Evolutionary conservation across 2,797 vertebrate genomes (phyloP).

Genomic region (Coccyzus lansbergi): DNA sequence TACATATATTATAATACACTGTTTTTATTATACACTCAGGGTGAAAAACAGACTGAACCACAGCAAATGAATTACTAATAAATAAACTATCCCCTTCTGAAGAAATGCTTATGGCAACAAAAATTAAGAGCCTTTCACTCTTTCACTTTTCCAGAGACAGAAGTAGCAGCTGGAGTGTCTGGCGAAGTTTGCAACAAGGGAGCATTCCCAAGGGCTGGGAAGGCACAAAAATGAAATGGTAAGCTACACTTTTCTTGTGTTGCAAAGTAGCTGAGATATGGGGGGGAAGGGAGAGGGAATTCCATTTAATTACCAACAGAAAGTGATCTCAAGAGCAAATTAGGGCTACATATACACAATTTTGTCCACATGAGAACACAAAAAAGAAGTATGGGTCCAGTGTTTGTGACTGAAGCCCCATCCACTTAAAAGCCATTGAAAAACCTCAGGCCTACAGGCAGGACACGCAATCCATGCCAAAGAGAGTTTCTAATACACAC

Average conservation of each 20-base stretch:
- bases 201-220: background rate
- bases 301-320: background rate
- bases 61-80: background rate
- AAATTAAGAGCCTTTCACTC: background rate
- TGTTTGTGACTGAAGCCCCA: background rate
- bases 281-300: background rate
- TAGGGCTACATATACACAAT: fast-evolving
- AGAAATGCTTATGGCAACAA: background rate
- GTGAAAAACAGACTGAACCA: background rate
- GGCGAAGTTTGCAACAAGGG: background rate
- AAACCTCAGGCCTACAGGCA: background rate
- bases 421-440: fast-evolving
- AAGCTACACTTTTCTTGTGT: background rate
- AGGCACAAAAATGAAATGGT: conserved; percentile 50
- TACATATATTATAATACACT: background rate
- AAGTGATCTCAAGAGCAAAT: background rate
- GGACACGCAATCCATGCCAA: background rate
- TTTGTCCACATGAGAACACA: background rate
- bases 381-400: background rate
- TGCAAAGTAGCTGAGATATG: background rate
- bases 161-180: background rate
- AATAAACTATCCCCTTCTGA: background rate
- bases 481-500: background rate
- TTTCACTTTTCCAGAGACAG: background rate
- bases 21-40: too few species aligned